Conservation (phyloP, 2,888 invertebrate species). For the Cremastobaeus sp. region DNA sequence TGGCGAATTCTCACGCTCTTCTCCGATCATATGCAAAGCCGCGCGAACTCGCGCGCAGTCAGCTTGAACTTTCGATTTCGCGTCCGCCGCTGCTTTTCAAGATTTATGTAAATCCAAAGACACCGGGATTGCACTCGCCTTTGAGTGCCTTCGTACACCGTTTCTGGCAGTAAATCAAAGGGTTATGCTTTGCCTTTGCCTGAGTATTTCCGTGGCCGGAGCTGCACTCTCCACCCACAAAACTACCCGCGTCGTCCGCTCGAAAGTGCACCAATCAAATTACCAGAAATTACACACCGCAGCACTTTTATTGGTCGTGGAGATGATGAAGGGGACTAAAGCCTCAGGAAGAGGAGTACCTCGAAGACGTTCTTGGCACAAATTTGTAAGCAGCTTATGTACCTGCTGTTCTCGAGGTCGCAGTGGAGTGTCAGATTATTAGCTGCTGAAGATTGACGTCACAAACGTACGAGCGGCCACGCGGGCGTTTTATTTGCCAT, state of each 20-base stretch:
- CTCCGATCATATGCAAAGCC: conserved; percentile 43
- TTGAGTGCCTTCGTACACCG: conserved; percentile 48
- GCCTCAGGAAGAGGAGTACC: conserved; percentile 15
- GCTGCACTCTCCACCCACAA: conserved; percentile 42
- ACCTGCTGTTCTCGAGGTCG: conserved; percentile 34
- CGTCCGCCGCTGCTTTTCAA: conserved; percentile 68
- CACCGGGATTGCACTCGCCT: conserved; percentile 56
- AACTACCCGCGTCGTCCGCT: conserved; percentile 31
- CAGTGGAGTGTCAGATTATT: conserved; percentile 44
- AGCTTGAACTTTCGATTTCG: conserved; percentile 74
- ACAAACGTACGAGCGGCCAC: conserved; percentile 8
- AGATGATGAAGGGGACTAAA: conserved; percentile 41
- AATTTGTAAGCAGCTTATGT: conserved; percentile 28
- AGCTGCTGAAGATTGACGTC: conserved; percentile 43
- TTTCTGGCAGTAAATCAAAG: conserved; percentile 74
- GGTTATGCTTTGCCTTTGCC: conserved; percentile 66
- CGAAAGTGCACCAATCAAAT: conserved; percentile 43
- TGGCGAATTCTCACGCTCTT: conserved; percentile 52
- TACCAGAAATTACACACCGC: conserved; percentile 45
- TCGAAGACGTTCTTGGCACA: conserved; percentile 20
- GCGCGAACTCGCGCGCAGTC: conserved; percentile 45
- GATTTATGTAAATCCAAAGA: conserved; percentile 74
- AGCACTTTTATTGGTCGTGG: conserved; percentile 25
- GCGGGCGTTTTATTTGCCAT: conserved; percentile 23
- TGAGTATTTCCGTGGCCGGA: not conserved